These are phyloP conservation scores for Neodon shergylaensis DNA, from an alignment of 2,113 vertebrate species.

Conservation along the genomic window DNA sequence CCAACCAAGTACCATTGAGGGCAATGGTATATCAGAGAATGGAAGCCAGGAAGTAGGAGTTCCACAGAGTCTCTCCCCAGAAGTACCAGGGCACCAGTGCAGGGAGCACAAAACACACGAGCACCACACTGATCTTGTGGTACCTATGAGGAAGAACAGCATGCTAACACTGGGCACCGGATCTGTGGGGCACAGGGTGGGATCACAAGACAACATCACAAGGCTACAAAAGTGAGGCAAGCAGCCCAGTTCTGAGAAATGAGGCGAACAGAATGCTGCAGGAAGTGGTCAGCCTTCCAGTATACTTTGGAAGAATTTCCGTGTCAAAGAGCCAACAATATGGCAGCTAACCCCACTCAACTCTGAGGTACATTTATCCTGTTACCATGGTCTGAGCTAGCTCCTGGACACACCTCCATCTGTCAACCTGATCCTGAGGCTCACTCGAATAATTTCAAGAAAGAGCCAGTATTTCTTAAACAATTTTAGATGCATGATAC, in stretches of 20 bases:
- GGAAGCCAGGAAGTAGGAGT: constrained; percentile 89
- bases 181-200: fast-evolving
- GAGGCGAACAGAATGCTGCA: background rate
- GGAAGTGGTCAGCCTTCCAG: background rate
- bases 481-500: background rate
- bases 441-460: constrained; percentile 25
- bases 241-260: background rate
- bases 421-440: background rate
- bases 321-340: background rate
- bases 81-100: constrained; percentile 88
- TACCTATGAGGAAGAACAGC: constrained; percentile 79
- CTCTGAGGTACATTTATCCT: background rate
- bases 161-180: fast-evolving
- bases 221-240: no score
- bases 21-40: constrained; percentile 88
- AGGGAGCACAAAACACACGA: constrained; percentile 87
- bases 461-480: background rate
- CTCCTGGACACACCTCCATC: background rate
- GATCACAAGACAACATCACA: background rate
- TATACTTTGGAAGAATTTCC: background rate
- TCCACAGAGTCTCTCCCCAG: constrained; percentile 90
- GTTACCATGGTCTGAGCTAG: background rate
- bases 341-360: background rate
- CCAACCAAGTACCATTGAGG: constrained; percentile 88
- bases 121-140: constrained; percentile 83